phyloP scores from a whole-genome alignment of 92 coral and sea anemone species.

The Palythoa caribaeorum region DNA sequence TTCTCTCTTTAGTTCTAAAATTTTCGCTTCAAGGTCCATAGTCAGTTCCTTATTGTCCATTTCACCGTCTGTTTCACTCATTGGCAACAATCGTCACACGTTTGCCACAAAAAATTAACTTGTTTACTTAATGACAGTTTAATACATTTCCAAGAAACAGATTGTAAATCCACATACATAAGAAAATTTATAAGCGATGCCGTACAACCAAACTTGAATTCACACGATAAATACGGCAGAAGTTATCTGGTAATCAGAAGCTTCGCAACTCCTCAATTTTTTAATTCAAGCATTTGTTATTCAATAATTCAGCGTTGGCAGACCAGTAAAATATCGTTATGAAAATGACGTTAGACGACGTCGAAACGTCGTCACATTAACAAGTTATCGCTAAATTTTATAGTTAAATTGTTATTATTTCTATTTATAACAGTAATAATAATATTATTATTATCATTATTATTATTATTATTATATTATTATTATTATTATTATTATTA shows the following conservation, averaged over 20 bases:
- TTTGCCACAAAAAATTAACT: neutral
- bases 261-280: constrained; percentile 1
- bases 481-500: no score
- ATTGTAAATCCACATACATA: neutral
- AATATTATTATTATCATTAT: no score
- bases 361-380: no score
- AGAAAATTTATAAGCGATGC: neutral
- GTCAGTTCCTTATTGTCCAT: neutral
- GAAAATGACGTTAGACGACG: no score
- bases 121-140: no score
- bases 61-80: neutral
- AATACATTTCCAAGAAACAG: neutral
- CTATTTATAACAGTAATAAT: no score
- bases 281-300: neutral
- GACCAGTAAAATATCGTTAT: neutral
- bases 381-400: no score
- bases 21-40: neutral
- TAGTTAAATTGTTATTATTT: no score
- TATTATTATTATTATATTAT: no score
- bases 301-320: neutral
- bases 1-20: neutral
- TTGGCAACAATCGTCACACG: neutral
- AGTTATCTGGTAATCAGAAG: neutral
- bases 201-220: neutral
- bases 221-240: neutral